phyloP scores from a whole-genome alignment of 2,888 invertebrate genomes.

The Noctuana brunneofusca region DNA sequence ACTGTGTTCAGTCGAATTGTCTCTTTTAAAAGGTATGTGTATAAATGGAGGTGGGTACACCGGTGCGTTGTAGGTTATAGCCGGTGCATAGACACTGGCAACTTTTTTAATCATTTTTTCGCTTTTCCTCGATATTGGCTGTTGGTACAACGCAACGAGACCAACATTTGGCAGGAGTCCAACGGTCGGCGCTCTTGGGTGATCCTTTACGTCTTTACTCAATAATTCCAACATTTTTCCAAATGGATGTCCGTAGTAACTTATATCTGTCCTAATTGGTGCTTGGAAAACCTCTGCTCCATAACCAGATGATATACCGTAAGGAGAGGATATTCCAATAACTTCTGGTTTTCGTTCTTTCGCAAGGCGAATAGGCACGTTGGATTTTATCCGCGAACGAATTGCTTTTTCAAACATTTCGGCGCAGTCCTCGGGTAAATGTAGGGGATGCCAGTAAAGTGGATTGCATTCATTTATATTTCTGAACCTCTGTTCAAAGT shows the following conservation, averaged over 20 bases:
- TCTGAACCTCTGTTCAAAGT: conserved; percentile 63
- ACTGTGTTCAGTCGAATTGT: background rate
- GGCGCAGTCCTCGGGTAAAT: conserved; percentile 63
- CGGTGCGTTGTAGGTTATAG: conserved; percentile 7
- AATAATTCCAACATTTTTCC: conserved; percentile 57
- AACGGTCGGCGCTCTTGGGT: conserved; percentile 56
- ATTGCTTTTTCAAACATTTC: conserved; percentile 60
- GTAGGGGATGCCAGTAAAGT: conserved; percentile 69
- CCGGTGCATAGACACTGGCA: conserved; percentile 48
- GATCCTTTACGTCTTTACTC: conserved; percentile 51
- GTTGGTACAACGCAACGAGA: conserved; percentile 60
- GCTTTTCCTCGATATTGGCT: conserved; percentile 63
- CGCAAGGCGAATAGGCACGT: conserved; percentile 47
- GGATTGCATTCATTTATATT: conserved; percentile 68
- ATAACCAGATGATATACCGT: conserved; percentile 21
- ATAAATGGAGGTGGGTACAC: conserved; percentile 12
- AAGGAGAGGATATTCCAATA: conserved; percentile 20
- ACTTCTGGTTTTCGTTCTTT: conserved; percentile 41
- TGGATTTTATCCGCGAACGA: conserved; percentile 47
- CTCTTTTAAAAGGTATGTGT: conserved; percentile 33
- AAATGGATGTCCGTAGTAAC: conserved; percentile 41
- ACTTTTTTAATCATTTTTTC: conserved; percentile 56
- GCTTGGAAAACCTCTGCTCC: conserved; percentile 28
- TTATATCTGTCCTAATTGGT: conserved; percentile 23
- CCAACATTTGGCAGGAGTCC: conserved; percentile 58